These are phyloP conservation scores for Papilio demoleus DNA, from an alignment of 2,888 invertebrate species.

Conservation along the genomic window DNA sequence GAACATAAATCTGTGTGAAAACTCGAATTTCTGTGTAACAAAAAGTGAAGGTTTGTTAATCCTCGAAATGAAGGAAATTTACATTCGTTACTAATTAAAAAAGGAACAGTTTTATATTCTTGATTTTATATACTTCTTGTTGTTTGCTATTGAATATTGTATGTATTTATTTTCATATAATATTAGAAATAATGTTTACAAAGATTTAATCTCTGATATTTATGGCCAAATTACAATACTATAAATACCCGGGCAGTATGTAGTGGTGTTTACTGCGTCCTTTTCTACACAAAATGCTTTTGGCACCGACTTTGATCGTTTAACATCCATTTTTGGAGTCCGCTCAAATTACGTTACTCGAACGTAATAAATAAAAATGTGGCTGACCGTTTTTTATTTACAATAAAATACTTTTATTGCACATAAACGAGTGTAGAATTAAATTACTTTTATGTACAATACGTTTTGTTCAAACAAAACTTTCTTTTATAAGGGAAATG, in stretches of 20 bases:
- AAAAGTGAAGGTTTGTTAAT: not conserved
- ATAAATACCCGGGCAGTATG: not conserved
- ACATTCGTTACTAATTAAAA: not conserved
- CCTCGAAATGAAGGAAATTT: not conserved
- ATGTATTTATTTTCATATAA: no score
- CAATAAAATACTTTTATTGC: slow-evolving; percentile 1
- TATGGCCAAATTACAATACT: not conserved
- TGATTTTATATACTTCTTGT: no score
- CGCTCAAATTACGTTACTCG: slow-evolving; percentile 10
- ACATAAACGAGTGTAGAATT: not conserved
- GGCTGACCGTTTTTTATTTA: slow-evolving; percentile 14
- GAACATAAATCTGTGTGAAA: not conserved
- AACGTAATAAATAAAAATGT: slow-evolving; percentile 17
- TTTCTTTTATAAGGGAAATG: slow-evolving; percentile 1
- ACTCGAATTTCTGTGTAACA: not conserved
- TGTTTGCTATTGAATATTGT: no score
- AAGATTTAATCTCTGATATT: not conserved
- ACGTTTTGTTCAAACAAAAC: not conserved
- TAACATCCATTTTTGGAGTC: slow-evolving; percentile 20
- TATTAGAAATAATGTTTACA: not conserved
- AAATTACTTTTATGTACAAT: not conserved
- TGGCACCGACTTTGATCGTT: slow-evolving; percentile 9
- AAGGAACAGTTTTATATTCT: not conserved
- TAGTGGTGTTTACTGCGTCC: not conserved
- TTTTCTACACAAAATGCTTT: slow-evolving; percentile 18